Percentiles rank a stretch among this genome's conserved stretches.
phyloP scores from a whole-genome alignment of 2,888 invertebrate genomes.

The Tridacna crocea region DNA sequence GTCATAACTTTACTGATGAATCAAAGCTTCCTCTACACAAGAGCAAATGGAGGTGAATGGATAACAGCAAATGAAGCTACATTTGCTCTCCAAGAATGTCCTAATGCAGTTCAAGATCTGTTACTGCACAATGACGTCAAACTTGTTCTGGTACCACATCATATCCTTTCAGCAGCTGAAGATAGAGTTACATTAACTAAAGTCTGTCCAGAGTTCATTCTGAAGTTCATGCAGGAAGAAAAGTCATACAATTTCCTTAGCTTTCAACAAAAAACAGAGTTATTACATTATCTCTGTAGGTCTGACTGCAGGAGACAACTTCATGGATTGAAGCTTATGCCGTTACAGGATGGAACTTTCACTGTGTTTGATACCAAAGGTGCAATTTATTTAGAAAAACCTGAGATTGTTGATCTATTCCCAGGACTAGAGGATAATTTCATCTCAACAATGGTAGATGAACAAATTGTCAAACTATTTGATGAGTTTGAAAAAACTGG shows the following conservation, averaged over 20 bases:
- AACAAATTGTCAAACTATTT: not conserved
- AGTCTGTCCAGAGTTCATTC: not conserved
- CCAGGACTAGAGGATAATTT: constrained; percentile 39
- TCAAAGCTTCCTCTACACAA: constrained; percentile 32
- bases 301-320: constrained; percentile 10
- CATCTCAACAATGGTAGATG: constrained; percentile 10
- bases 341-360: constrained; percentile 39
- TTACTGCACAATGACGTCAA: not conserved
- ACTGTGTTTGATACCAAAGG: constrained; percentile 13
- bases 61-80: constrained; percentile 36
- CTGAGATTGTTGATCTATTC: constrained; percentile 30
- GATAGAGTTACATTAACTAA: not conserved
- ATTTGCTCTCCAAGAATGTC: constrained; percentile 15
- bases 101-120: constrained; percentile 10
- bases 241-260: not conserved
- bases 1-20: constrained; percentile 18
- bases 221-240: not conserved
- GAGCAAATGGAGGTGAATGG: constrained; percentile 49
- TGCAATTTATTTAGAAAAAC: constrained; percentile 21
- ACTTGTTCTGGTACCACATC: not conserved
- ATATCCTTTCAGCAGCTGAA: not conserved
- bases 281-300: not conserved
- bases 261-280: not conserved
- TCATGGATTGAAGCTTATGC: constrained; percentile 37
- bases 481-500: not conserved